A percentile compares a stretch with the other conserved stretches of the same genome.
Conservation (phyloP, 2,797 vertebrate genomes). For the Sciaenops ocellatus region DNA sequence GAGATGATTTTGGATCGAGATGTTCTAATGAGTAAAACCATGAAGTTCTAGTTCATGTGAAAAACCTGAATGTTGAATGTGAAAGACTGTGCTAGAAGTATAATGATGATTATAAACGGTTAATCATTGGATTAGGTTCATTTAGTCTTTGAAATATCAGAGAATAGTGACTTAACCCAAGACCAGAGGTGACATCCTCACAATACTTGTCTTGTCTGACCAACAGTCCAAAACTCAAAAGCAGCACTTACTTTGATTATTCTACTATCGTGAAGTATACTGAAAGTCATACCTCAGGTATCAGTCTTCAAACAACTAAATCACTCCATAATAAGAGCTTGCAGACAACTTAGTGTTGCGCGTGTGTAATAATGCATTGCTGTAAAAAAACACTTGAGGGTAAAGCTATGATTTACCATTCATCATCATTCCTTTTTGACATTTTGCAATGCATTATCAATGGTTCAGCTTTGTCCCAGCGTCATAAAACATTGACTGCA, state of each 20-base stretch:
- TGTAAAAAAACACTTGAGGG: conserved; percentile 16
- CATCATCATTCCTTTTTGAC: background rate
- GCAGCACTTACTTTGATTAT: too few species aligned
- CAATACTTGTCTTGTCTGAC: background rate
- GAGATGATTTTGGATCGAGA: conserved; percentile 25
- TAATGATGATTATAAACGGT: background rate
- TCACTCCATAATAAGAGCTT: background rate
- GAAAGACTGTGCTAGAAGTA: background rate
- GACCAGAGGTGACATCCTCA: background rate
- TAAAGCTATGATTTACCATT: background rate
- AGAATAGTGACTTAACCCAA: too few species aligned
- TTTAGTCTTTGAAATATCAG: background rate
- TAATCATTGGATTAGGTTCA: background rate
- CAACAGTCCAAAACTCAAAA: background rate
- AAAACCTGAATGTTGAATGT: background rate
- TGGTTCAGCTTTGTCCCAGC: background rate
- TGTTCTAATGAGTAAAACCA: conserved; percentile 21
- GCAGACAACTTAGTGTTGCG: background rate
- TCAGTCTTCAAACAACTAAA: background rate
- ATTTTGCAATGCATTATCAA: conserved; percentile 1
- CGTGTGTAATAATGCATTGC: background rate
- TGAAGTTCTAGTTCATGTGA: conserved; percentile 1
- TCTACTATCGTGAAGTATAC: background rate
- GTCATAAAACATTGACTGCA: conserved; percentile 32
- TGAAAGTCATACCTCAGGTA: background rate